Conservation (phyloP, 2,797 vertebrate species). For the Phyllotis vaccarum region DNA sequence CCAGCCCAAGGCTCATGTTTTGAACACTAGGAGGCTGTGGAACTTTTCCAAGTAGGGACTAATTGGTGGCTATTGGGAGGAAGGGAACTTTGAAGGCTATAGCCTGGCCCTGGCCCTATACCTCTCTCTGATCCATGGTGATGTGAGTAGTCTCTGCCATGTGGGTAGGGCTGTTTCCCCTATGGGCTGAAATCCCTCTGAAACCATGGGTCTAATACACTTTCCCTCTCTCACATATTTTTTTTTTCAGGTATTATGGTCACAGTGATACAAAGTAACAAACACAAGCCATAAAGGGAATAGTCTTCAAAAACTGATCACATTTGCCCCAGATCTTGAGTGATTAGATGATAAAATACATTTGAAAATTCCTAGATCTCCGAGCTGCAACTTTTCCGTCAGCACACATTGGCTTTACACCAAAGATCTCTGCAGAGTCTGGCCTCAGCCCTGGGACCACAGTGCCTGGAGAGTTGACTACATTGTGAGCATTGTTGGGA, state of each 20-base stretch:
- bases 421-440: constrained; percentile 76
- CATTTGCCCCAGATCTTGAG: constrained; percentile 78
- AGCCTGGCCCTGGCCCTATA: neutral
- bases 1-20: neutral
- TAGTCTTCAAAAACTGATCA: neutral
- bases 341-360: constrained; percentile 72
- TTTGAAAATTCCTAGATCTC: constrained; percentile 30
- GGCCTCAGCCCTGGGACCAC: constrained; percentile 75
- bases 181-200: neutral
- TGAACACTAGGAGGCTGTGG: neutral
- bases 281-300: neutral
- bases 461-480: constrained; percentile 77
- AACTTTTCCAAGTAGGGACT: neutral
- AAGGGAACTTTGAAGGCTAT: neutral
- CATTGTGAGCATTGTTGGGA: constrained; percentile 82
- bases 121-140: neutral
- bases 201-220: neutral
- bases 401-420: constrained; percentile 79
- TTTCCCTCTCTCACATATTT: too few relatives aligned
- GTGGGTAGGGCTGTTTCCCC: neutral
- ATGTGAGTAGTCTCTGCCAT: neutral
- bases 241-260: neutral
- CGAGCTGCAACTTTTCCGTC: constrained; percentile 70
- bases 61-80: neutral
- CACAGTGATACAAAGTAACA: neutral